Conservation (phyloP, 2,113 vertebrate genomes). For the Bambusicola thoracicus region DNA sequence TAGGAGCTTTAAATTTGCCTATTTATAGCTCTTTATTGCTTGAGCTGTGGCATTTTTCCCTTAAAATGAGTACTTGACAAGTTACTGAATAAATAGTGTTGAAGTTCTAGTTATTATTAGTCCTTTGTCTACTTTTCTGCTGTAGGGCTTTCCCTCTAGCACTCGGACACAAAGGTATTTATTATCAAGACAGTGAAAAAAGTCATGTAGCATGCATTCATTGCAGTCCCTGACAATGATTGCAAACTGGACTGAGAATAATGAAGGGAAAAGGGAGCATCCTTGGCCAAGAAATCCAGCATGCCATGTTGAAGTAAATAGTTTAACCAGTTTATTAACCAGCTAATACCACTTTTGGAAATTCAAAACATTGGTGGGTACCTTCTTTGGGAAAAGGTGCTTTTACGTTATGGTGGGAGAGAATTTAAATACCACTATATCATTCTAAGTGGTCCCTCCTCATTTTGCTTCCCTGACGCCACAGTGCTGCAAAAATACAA, state of each 20-base stretch:
- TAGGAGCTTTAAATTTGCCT: not conserved
- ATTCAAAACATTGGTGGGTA: not conserved
- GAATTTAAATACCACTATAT: not conserved
- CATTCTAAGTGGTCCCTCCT: not conserved
- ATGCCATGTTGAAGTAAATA: not conserved
- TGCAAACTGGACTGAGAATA: not conserved
- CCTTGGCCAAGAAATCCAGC: not conserved
- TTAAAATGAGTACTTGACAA: not conserved
- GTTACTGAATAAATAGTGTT: not conserved
- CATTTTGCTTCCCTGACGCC: not conserved
- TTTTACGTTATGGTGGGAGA: not conserved
- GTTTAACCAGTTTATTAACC: not conserved
- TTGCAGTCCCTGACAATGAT: not conserved
- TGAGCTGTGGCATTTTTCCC: not conserved
- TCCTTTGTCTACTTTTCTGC: not conserved
- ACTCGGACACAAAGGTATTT: not conserved
- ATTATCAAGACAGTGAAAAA: not conserved
- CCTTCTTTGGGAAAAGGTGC: not conserved
- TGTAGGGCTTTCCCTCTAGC: not conserved
- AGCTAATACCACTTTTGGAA: not conserved
- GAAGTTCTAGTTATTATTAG: not conserved
- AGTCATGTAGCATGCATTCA: not conserved
- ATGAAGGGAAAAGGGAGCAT: not conserved
- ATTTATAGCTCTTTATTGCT: not conserved
- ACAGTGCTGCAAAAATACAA: not conserved